Evolutionary conservation across 2,797 vertebrate species (phyloP).

Genomic region (Meda fulgida): DNA sequence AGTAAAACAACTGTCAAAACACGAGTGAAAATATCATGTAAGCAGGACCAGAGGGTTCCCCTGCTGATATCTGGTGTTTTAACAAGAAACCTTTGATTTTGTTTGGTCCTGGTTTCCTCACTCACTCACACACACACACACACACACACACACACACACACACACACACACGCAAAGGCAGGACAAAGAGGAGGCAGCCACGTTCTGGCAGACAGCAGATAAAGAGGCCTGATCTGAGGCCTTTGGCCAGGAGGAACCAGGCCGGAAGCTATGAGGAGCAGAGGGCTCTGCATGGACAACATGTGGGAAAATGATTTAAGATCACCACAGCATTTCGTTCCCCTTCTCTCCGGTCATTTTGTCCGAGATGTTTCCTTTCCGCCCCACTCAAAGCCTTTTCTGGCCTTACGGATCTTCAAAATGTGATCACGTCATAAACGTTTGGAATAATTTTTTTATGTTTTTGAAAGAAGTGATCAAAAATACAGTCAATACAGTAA

Average conservation of each 20-base stretch:
- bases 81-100: constrained; percentile 13
- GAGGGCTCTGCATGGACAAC: constrained; percentile 22
- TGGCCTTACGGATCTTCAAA: neutral
- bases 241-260: constrained; percentile 35
- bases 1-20: constrained; percentile 51
- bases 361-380: constrained; percentile 11
- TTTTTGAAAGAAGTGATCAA: too few species aligned
- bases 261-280: constrained; percentile 28
- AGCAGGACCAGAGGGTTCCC: neutral
- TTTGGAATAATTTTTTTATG: too few species aligned
- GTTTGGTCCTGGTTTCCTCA: constrained; percentile 27
- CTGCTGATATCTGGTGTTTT: constrained; percentile 31
- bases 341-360: constrained; percentile 19
- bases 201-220: constrained; percentile 47
- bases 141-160: constrained; percentile 8
- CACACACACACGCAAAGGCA: constrained; percentile 6
- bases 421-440: neutral
- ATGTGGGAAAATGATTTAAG: constrained; percentile 43
- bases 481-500: too few species aligned
- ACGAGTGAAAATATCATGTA: constrained; percentile 16
- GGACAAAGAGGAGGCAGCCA: constrained; percentile 25
- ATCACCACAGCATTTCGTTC: neutral
- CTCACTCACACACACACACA: neutral
- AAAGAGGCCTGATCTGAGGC: constrained; percentile 37
- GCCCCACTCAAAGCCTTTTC: neutral